Evolutionary conservation across 1,140 invertebrate genomes (phyloP).

Genomic region (Orchestia grillus): DNA sequence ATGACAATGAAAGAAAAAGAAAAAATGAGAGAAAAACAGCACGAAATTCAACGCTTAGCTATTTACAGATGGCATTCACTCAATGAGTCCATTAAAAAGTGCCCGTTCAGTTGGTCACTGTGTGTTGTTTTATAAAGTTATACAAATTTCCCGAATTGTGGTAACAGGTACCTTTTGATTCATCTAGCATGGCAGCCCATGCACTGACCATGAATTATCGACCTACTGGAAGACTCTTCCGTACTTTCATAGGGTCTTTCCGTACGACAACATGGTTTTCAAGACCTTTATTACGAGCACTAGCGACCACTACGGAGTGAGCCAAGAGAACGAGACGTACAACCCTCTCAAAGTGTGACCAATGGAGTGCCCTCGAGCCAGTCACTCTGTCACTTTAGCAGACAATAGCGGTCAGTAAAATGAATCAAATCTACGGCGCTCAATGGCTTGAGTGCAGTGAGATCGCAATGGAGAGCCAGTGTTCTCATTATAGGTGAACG

Average conservation of each 20-base stretch:
- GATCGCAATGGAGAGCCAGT: neutral
- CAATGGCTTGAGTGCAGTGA: neutral
- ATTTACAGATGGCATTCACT: neutral
- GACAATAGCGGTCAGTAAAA: neutral
- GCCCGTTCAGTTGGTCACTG: neutral
- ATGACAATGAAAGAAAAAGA: no score
- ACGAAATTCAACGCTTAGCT: no score
- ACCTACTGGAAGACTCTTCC: neutral
- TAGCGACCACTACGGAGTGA: neutral
- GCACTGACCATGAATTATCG: neutral
- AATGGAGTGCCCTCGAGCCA: neutral
- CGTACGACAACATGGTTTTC: neutral
- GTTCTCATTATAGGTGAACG: neutral
- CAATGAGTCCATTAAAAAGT: neutral
- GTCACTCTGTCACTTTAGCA: neutral
- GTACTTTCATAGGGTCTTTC: neutral
- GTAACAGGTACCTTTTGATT: no score
- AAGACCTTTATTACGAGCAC: neutral
- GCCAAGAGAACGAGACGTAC: neutral
- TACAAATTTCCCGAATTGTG: no score
- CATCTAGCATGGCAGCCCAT: neutral
- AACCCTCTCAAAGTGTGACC: neutral
- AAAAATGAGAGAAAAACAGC: no score
- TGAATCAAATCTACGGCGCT: neutral
- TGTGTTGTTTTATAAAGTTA: no score